Evolutionary conservation across 2,797 vertebrate genomes (phyloP).

Genomic region (Crotalus adamanteus): DNA sequence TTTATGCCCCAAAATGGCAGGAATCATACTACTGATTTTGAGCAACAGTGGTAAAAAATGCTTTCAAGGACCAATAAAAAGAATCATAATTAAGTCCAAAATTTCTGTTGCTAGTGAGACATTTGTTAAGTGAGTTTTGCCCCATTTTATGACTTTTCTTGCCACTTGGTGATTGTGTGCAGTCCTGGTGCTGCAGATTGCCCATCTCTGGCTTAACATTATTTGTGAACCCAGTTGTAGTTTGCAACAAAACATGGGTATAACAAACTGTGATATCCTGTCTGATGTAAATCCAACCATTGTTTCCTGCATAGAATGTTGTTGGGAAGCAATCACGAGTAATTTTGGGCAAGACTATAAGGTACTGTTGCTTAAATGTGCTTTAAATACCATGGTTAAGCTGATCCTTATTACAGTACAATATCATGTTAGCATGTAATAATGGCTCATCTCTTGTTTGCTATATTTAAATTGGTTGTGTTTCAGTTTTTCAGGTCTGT

Average conservation of each 20-base stretch:
- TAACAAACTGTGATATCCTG: background rate
- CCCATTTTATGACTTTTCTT: too few species aligned
- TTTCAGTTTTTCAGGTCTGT: background rate
- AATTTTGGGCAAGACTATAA: background rate
- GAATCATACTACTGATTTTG: background rate
- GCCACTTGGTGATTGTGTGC: background rate
- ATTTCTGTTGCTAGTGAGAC: too few species aligned
- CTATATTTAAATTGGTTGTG: background rate
- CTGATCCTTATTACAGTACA: background rate
- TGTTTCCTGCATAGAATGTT: background rate
- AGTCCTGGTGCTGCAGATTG: background rate
- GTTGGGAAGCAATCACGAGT: background rate
- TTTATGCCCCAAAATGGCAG: background rate
- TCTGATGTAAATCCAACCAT: background rate
- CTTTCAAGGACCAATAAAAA: background rate
- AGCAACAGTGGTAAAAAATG: background rate
- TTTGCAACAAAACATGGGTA: background rate
- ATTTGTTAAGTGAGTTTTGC: too few species aligned
- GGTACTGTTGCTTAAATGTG: background rate
- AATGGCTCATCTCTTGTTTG: background rate
- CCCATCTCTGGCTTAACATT: background rate
- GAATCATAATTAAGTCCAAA: too few species aligned
- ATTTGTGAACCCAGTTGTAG: background rate
- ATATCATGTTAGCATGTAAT: too few species aligned
- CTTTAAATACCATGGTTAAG: background rate